A percentile compares a stretch with the other conserved stretches of the same genome.
Evolutionary conservation across 2,113 vertebrate genomes (phyloP).

Genomic region (Naja naja): DNA sequence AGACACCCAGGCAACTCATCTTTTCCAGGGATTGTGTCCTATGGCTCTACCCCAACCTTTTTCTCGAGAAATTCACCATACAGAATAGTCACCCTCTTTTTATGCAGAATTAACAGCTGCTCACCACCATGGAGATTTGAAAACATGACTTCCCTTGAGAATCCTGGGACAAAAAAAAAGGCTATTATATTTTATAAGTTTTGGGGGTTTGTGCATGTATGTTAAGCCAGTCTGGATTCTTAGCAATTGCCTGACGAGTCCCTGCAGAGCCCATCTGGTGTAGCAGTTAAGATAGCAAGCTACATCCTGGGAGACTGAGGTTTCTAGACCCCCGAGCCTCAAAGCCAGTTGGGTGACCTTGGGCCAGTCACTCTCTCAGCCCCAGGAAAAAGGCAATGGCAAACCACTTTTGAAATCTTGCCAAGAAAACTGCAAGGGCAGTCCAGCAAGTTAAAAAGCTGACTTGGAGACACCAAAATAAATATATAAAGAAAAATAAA

Average conservation of each 20-base stretch:
- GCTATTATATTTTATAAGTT: background rate
- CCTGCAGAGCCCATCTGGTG: background rate
- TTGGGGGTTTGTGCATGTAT: background rate
- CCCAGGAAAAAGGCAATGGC: background rate
- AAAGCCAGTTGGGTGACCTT: background rate
- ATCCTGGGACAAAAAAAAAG: background rate
- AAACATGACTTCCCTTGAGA: background rate
- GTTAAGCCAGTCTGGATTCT: background rate
- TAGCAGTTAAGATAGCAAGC: background rate
- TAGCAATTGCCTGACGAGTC: background rate
- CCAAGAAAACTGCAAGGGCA: background rate
- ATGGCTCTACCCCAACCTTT: constrained; percentile 36
- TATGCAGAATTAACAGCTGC: fast-evolving
- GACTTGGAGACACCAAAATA: background rate
- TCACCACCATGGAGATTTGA: background rate
- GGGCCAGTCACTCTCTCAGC: background rate
- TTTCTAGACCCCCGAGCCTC: background rate
- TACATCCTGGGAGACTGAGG: background rate
- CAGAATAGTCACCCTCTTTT: background rate
- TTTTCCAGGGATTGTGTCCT: constrained; percentile 55
- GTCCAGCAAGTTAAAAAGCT: background rate
- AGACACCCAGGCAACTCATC: constrained; percentile 59
- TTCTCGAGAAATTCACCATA: background rate
- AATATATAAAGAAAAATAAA: background rate
- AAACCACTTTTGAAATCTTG: background rate